Evolutionary conservation across 2,888 invertebrate genomes (phyloP), one percentile per base, ranked within the genome.

Genomic region (Cecidostiba fungosa): DNA sequence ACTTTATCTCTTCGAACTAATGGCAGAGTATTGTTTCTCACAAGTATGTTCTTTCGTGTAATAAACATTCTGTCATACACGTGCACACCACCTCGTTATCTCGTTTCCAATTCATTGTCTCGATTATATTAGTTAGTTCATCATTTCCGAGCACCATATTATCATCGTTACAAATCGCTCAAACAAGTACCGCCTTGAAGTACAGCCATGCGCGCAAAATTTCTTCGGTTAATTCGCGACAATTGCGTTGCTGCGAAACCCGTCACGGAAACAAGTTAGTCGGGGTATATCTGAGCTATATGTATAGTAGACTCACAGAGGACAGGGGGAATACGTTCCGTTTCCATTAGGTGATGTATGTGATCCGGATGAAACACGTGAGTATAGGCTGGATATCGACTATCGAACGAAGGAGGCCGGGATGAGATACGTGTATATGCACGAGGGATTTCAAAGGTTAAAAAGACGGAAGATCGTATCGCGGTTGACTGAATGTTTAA

Each of bases 281-380:
- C 12, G 26, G 54, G 23, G 54, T 26, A n/a, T 59, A 66, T 26
- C 10, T 10, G 43, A 43, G 43, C 43, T 10, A 66, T 66, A 1
- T 10, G 29, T 66, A 1, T 14, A 3, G 6, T 29, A 26, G 66
- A 66, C 66, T 23, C 12, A 14, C 26, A 66, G 12, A 29, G 26
- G 26, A 14, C 26, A 26, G 66, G 4, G 5, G 14, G n/a, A 66
- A 43, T 54, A 54, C n/a, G n/a, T n/a, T 54, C 54, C 54, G 54
- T n/a, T 54, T 66, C n/a, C 26, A 66, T 66, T 66, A n/a, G 62
- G 26, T 66, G 62, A 29, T 66, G 62, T 26, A 66, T 26, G 12
- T 29, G 62, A 54, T 14, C 29, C 26, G 62, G 14, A 66, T 12
- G 29, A 26, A 66, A 14, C 23, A 3, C 6, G 12, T 26, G 62